Conservation (phyloP, 2,113 vertebrate species). For the Globicephala melas region DNA sequence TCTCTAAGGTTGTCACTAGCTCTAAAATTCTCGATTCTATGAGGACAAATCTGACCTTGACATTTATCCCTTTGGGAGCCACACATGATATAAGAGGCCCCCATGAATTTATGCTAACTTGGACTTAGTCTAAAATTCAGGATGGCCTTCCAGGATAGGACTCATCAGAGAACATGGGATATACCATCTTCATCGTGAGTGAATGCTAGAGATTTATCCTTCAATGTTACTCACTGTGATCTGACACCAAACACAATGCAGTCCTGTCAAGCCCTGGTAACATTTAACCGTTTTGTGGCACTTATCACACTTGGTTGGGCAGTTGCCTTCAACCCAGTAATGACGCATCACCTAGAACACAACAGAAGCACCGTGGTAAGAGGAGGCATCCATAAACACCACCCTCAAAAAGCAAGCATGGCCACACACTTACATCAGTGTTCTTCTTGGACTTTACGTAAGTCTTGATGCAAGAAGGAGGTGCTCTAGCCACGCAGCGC, state of each 20-base stretch:
- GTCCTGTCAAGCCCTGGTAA: constrained; percentile 95
- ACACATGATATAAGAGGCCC: neutral
- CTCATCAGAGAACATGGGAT: neutral
- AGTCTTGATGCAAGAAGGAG: constrained; percentile 94
- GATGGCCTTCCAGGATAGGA: neutral
- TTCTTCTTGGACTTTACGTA: constrained; percentile 97
- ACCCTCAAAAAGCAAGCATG: neutral
- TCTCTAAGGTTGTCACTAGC: neutral
- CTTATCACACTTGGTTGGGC: constrained; percentile 94
- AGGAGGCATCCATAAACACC: accelerated
- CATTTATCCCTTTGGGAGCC: neutral
- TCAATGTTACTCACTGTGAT: constrained; percentile 88
- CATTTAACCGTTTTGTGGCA: constrained; percentile 98
- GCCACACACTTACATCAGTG: constrained; percentile 86
- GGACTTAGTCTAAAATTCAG: neutral
- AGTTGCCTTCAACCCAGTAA: constrained; percentile 97
- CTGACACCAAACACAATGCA: constrained; percentile 98
- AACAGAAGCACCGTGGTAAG: neutral
- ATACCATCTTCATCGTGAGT: neutral
- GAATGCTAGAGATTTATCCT: neutral
- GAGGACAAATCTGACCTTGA: neutral
- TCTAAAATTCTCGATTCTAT: neutral
- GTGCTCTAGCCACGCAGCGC: constrained; percentile 91
- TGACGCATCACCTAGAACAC: constrained; percentile 92
- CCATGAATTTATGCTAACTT: neutral